Conservation (phyloP, 2,888 invertebrate species). For the Micropterix aruncella region DNA sequence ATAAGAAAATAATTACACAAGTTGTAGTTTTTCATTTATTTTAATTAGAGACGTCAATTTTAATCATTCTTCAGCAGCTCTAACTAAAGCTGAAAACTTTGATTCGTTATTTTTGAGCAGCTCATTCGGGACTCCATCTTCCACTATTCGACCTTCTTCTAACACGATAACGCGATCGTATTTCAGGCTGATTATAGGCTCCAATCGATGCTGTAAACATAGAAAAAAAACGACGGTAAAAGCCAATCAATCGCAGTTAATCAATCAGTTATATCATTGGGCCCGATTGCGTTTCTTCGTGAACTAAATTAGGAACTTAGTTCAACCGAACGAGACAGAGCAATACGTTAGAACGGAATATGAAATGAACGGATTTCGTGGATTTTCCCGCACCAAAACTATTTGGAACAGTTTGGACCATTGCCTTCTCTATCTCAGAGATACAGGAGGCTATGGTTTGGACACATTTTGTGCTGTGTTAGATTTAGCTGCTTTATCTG, state of each 20-base stretch:
- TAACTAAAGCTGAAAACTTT: conserved; percentile 27
- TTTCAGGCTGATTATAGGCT: conserved; percentile 54
- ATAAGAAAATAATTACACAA: too few species aligned
- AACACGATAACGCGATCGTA: conserved; percentile 58
- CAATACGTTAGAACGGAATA: not conserved
- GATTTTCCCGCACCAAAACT: too few species aligned
- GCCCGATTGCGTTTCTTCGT: not conserved
- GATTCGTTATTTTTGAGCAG: conserved; percentile 41
- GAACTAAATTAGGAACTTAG: not conserved
- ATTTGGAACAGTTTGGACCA: too few species aligned
- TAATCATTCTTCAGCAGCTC: not conserved
- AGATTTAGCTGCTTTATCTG: too few species aligned
- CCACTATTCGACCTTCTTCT: conserved; percentile 50
- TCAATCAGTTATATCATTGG: not conserved
- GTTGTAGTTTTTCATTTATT: too few species aligned
- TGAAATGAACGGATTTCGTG: not conserved
- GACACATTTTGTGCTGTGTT: too few species aligned
- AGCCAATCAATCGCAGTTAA: not conserved
- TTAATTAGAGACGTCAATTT: too few species aligned
- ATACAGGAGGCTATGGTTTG: too few species aligned
- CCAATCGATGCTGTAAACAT: conserved; percentile 50
- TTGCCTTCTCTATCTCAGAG: too few species aligned
- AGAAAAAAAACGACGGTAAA: too few species aligned
- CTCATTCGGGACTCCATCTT: conserved; percentile 47
- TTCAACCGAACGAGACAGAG: not conserved